Conservation (phyloP, 2,888 invertebrate species). For the Agrotis puta region DNA sequence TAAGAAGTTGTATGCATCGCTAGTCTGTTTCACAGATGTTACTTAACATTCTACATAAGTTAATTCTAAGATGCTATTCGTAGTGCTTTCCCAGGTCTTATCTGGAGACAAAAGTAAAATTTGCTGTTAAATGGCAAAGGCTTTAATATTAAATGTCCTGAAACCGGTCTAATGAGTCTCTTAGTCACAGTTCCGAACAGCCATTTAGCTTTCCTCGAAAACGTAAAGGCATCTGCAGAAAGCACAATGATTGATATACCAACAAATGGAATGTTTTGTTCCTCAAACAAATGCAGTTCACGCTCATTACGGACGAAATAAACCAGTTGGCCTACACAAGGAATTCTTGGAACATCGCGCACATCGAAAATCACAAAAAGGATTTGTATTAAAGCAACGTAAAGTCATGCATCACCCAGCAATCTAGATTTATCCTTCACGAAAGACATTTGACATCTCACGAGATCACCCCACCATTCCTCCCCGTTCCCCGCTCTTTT, state of each 20-base stretch:
- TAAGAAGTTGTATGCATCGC: conserved; percentile 25
- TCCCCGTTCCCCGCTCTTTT: conserved; percentile 66
- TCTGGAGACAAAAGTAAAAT: not conserved
- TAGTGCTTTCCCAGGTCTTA: not conserved
- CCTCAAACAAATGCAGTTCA: conserved; percentile 55
- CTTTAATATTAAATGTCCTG: not conserved
- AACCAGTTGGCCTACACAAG: conserved; percentile 49
- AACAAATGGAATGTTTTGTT: conserved; percentile 53
- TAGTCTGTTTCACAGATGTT: conserved; percentile 23
- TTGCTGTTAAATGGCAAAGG: not conserved
- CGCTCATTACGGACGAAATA: conserved; percentile 58
- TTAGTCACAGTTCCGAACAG: conserved; percentile 33
- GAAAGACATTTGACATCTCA: conserved; percentile 80
- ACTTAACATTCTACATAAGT: conserved; percentile 23
- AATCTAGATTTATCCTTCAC: conserved; percentile 79
- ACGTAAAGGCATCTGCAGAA: conserved; percentile 38
- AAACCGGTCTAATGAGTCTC: conserved; percentile 3
- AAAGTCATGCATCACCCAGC: conserved; percentile 67
- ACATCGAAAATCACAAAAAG: conserved; percentile 63
- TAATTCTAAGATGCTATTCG: not conserved
- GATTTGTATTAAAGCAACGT: conserved; percentile 66
- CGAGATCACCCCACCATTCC: conserved; percentile 61
- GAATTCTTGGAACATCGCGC: conserved; percentile 65
- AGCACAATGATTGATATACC: conserved; percentile 53
- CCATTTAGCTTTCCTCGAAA: conserved; percentile 40